phyloP scores from a whole-genome alignment of 2,888 invertebrate genomes.

The Scaptomyza caliginosa region DNA sequence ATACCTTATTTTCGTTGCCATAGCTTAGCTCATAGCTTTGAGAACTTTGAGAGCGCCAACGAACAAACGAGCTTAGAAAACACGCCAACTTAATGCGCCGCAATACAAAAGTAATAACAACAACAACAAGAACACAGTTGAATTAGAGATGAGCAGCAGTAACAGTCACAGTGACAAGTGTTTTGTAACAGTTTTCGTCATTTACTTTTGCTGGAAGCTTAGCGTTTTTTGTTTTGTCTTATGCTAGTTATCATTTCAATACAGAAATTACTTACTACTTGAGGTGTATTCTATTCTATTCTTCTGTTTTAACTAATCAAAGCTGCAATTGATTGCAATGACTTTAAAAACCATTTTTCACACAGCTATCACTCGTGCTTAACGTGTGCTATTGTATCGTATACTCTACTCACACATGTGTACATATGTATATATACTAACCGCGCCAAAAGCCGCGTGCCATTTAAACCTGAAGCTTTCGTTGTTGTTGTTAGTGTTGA shows the following conservation, averaged over 20 bases:
- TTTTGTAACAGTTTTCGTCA: not conserved
- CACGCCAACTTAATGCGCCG: conserved; percentile 45
- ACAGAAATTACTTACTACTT: too few relatives aligned
- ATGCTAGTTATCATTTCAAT: too few relatives aligned
- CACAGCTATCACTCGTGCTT: conserved; percentile 13
- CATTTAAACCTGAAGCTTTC: conserved; percentile 62
- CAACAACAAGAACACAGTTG: conserved; percentile 9
- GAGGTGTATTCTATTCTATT: not conserved
- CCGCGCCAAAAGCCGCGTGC: conserved; percentile 50
- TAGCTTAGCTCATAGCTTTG: conserved; percentile 47
- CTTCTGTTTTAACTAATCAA: not conserved
- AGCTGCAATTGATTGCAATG: not conserved
- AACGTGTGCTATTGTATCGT: conserved; percentile 21
- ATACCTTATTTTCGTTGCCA: conserved; percentile 26
- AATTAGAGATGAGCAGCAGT: conserved; percentile 34
- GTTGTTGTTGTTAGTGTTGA: not conserved
- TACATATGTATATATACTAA: not conserved
- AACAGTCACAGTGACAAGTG: conserved; percentile 15
- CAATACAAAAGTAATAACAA: conserved; percentile 8
- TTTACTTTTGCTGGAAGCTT: not conserved
- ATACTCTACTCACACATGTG: not conserved
- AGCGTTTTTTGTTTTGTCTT: too few relatives aligned
- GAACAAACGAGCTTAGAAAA: conserved; percentile 27
- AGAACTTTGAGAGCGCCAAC: conserved; percentile 34
- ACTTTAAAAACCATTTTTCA: conserved; percentile 3